These are phyloP conservation scores for Scolopax rusticola DNA, from an alignment of 2,797 vertebrate species.

Conservation along the genomic window DNA sequence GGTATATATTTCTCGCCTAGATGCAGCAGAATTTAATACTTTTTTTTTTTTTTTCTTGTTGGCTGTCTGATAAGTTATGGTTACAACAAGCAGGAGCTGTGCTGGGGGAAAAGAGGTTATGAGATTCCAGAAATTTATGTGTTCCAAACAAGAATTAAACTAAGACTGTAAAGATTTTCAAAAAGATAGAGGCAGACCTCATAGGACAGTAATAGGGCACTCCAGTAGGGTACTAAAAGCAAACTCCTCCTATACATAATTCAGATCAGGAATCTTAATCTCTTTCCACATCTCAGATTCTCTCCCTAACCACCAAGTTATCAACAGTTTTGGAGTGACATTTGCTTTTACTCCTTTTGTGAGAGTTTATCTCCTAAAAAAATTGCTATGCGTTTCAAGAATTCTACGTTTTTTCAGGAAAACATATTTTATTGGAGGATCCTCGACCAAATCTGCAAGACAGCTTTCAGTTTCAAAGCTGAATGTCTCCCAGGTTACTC, in stretches of 20 bases:
- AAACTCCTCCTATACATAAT: not conserved
- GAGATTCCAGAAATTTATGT: constrained; percentile 20
- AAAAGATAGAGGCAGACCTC: not conserved
- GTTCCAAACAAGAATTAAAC: constrained; percentile 15
- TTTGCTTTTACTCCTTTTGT: not conserved
- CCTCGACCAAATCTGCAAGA: not conserved
- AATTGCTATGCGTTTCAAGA: not conserved
- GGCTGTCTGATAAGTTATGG: not conserved
- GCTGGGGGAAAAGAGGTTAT: constrained; percentile 3
- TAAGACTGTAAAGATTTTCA: not conserved
- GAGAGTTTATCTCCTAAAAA: not conserved
- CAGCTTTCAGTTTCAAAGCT: not conserved
- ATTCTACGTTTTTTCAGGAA: not conserved
- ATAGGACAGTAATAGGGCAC: not conserved
- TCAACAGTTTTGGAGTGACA: not conserved
- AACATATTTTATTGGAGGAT: not conserved
- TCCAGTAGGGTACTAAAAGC: not conserved
- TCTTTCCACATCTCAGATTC: not conserved
- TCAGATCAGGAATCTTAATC: not conserved
- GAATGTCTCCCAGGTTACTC: not conserved
- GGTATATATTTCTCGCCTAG: not conserved
- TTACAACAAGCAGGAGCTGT: not conserved
- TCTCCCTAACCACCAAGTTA: not conserved
- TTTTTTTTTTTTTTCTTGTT: not conserved
- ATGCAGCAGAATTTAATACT: not conserved